Evolutionary conservation across 2,797 vertebrate species (phyloP), one percentile per base, ranked within the genome.

Genomic region (Mionectes olivaceus): DNA sequence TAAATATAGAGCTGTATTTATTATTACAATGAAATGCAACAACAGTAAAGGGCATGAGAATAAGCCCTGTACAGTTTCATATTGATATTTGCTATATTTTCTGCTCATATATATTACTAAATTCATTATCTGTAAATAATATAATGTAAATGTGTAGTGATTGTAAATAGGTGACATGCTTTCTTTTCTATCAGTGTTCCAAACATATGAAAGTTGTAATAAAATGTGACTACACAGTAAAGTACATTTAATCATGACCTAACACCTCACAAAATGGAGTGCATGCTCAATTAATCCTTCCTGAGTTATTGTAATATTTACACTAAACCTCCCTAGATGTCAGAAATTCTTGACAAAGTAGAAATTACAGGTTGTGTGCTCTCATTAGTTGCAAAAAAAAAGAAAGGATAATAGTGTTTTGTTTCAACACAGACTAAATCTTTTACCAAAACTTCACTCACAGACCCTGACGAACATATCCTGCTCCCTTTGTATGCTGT

Each of bases 1-100:
- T 98, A 98, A 98, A 98, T 98, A 98, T 96, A 98, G 97, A 98
- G 96, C 96, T 98, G 98, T 98, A 98, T 98, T 98, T 98, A 98
- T 98, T 98, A 97, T 94, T 97, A 97, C 94, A 98, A 94, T 96
- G 96, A 98, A 97, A 97, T 97, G 89, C 96, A 96, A 50, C 96
- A 94, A 93, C 96, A 94, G 90, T 93, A 97, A 97, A 95, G 94
- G 87, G 96, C 73, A 12, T 95, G 96, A 97, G 94, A 97, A 95
- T 96, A 98, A 98, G 94, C 89, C 91, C 75, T 97, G 97, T 98
- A 98, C 97, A 98, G 97, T 97, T 97, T 97, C 95, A 79, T 97
- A 97, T 81, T 95, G 93, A 95, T 97, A 97, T 96, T 95, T 96
- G 73, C 94, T 97, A 92, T 97, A 97, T 96, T 97, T 96, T 96